Evolutionary conservation across 2,888 invertebrate genomes (phyloP).

Genomic region (Pandemis heparana): DNA sequence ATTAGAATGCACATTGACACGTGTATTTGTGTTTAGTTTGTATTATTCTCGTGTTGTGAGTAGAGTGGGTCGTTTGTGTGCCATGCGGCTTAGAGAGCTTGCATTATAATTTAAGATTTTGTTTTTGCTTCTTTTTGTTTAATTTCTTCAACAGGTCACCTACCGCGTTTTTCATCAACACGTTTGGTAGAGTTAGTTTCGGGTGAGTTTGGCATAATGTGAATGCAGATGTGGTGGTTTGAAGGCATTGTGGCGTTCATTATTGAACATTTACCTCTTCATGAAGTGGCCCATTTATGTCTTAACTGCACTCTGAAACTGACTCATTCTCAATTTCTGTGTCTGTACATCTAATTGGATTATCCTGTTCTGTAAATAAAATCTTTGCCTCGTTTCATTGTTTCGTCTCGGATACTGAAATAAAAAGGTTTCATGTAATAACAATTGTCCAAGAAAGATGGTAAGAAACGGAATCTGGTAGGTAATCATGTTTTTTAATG

Average conservation of each 20-base stretch:
- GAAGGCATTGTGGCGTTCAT: slow-evolving; percentile 83
- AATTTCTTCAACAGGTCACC: slow-evolving; percentile 90
- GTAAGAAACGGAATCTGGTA: background rate
- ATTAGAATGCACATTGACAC: slow-evolving; percentile 36
- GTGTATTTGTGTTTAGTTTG: slow-evolving; percentile 28
- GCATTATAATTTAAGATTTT: slow-evolving; percentile 70
- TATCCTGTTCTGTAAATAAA: slow-evolving; percentile 23
- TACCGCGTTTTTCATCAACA: slow-evolving; percentile 90
- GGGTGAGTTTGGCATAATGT: slow-evolving; percentile 88
- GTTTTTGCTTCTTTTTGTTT: slow-evolving; percentile 82
- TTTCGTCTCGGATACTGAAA: slow-evolving; percentile 12
- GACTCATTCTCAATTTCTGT: slow-evolving; percentile 68
- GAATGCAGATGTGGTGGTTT: slow-evolving; percentile 83
- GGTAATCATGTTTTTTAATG: background rate
- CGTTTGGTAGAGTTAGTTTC: slow-evolving; percentile 89
- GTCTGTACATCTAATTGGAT: slow-evolving; percentile 43
- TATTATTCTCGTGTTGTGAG: slow-evolving; percentile 55
- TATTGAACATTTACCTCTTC: slow-evolving; percentile 72
- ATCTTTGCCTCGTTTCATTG: slow-evolving; percentile 12
- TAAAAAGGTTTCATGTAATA: background rate
- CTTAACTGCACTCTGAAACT: slow-evolving; percentile 84
- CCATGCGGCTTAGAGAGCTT: slow-evolving; percentile 71
- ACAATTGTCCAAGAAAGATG: background rate
- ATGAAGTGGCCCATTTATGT: slow-evolving; percentile 74
- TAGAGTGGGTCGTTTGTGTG: slow-evolving; percentile 71